A percentile compares a stretch with the other conserved stretches of the same genome.
Evolutionary conservation across 2,888 invertebrate genomes (phyloP).

Genomic region (Drosophila gaucha): DNA sequence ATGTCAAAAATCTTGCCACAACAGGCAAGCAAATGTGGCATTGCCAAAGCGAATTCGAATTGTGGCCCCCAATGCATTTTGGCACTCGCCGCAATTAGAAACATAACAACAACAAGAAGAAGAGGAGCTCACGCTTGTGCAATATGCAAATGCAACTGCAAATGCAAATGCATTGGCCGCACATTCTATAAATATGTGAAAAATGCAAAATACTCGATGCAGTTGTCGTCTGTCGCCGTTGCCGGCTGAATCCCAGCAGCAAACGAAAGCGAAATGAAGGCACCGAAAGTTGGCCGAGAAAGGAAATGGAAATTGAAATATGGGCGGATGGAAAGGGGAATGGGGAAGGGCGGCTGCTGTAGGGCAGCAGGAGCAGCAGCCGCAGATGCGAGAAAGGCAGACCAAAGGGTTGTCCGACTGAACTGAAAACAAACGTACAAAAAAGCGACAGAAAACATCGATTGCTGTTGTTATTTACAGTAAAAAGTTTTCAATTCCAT

Average conservation of each 20-base stretch:
- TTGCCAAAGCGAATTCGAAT: conserved; percentile 29
- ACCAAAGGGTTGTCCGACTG: too few relatives aligned
- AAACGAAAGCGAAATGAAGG: conserved; percentile 55
- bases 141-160: conserved; percentile 55
- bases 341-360: conserved; percentile 20
- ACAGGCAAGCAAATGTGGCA: conserved; percentile 16
- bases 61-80: conserved; percentile 51
- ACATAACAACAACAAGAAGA: conserved; percentile 17
- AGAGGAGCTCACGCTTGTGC: conserved; percentile 14
- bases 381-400: conserved; percentile 8
- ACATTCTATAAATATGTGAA: conserved; percentile 70
- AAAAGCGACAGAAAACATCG: conserved; percentile 25
- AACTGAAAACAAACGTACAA: too few relatives aligned
- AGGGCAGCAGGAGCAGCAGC: conserved; percentile 37
- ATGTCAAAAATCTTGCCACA: conserved; percentile 28
- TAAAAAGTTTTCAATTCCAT: conserved; percentile 65
- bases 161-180: conserved; percentile 26
- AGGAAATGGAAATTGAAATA: conserved; percentile 33
- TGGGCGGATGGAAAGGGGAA: conserved; percentile 11
- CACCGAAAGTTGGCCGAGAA: conserved; percentile 31
- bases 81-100: conserved; percentile 52
- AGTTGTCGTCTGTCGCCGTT: conserved; percentile 34
- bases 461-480: conserved; percentile 57
- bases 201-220: conserved; percentile 44
- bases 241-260: conserved; percentile 19